phyloP scores from a whole-genome alignment of 2,888 invertebrate genomes.

The Leistus spinibarbis region DNA sequence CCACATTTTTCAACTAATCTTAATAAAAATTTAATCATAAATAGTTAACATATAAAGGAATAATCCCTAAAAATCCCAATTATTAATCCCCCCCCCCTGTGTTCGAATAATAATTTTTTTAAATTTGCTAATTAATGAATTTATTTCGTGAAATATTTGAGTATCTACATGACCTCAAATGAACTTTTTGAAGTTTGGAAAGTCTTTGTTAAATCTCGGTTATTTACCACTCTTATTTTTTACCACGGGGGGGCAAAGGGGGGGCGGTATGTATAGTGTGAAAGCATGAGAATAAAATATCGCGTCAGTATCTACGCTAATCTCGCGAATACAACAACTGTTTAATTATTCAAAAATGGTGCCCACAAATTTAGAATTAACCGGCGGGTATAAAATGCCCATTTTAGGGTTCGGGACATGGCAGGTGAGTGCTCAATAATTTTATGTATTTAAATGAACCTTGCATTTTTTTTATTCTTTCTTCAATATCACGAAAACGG shows the following conservation, averaged over 20 bases:
- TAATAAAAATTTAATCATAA: no score
- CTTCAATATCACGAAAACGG: no score
- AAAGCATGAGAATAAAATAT: neutral
- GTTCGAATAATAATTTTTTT: no score
- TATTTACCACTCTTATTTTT: neutral
- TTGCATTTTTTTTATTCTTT: no score
- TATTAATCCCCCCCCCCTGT: no score
- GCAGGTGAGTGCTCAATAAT: slow-evolving; percentile 66
- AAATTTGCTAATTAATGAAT: no score
- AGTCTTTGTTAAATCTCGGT: neutral
- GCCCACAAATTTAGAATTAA: slow-evolving; percentile 45
- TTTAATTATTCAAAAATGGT: slow-evolving; percentile 14
- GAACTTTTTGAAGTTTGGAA: neutral
- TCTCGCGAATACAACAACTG: neutral
- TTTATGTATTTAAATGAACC: no score
- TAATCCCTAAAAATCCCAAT: no score
- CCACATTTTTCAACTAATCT: no score
- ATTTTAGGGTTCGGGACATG: slow-evolving; percentile 79
- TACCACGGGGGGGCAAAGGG: neutral
- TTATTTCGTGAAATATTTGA: no score
- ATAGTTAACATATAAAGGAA: no score
- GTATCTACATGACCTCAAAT: no score
- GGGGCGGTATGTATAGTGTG: neutral
- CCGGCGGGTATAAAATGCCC: slow-evolving; percentile 69
- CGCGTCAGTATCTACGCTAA: neutral